Percentiles rank a stretch among this genome's conserved stretches.
phyloP scores from a whole-genome alignment of 2,113 vertebrate genomes.

The Periophthalmus modestus region DNA sequence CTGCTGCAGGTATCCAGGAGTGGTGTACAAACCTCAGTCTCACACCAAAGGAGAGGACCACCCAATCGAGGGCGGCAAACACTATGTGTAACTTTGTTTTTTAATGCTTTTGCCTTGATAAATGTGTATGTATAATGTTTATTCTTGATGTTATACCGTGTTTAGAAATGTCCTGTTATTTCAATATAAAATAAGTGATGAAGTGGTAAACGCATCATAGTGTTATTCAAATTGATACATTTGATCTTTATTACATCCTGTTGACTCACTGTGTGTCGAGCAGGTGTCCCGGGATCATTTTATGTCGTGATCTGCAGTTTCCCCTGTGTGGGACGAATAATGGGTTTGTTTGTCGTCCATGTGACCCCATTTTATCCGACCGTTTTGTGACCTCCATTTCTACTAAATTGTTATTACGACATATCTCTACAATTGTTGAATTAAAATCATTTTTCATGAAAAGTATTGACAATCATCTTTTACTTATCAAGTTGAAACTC shows the following conservation, averaged over 20 bases:
- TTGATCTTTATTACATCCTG: neutral
- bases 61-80: constrained; percentile 25
- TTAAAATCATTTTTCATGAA: neutral
- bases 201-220: no score
- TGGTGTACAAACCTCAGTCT: constrained; percentile 82
- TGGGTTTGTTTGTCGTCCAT: neutral
- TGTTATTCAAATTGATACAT: neutral
- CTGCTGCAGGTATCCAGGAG: constrained; percentile 79
- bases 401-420: neutral
- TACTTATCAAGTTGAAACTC: neutral
- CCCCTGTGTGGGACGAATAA: neutral
- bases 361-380: no score
- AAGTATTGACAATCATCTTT: neutral
- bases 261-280: no score
- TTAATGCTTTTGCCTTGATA: neutral
- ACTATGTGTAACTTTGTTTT: constrained; percentile 45
- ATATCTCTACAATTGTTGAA: neutral
- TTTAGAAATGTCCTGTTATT: neutral
- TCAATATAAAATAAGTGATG: no score
- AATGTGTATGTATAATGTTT: neutral
- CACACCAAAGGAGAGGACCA: constrained; percentile 48
- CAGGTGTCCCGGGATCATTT: neutral
- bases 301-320: neutral
- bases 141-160: constrained; percentile 7
- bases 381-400: neutral